Conservation (phyloP, 64 coral and sea anemone genomes). For the Actinia tenebrosa region DNA sequence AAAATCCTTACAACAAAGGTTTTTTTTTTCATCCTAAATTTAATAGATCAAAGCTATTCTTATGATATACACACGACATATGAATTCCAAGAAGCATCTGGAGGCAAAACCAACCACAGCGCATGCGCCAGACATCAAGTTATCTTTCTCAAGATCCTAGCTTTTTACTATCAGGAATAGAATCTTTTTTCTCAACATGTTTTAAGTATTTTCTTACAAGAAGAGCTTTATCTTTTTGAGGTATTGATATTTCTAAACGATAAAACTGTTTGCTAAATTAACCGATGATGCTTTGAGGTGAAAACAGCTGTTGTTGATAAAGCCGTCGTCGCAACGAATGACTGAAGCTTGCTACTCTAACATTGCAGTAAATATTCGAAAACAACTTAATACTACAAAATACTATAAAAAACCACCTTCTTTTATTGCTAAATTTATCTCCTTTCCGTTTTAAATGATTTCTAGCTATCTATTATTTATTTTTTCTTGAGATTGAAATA, state of each 20-base stretch:
- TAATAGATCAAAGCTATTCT: not conserved
- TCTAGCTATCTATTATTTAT: no score
- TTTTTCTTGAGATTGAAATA: no score
- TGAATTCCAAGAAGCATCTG: not conserved
- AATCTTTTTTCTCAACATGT: slow-evolving; percentile 8
- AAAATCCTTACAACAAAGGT: not conserved
- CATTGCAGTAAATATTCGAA: not conserved
- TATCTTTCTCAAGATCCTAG: not conserved
- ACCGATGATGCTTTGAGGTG: not conserved
- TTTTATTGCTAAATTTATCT: no score
- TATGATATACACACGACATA: not conserved
- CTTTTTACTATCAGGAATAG: not conserved
- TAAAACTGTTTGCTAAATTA: slow-evolving; percentile 12
- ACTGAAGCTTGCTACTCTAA: not conserved
- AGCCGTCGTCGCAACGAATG: no score
- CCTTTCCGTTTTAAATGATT: no score
- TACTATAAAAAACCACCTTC: no score
- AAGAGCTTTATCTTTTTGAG: slow-evolving; percentile 32
- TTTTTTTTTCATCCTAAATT: not conserved
- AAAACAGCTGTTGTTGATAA: not conserved
- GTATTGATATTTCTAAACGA: slow-evolving; percentile 19
- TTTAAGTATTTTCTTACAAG: slow-evolving; percentile 24
- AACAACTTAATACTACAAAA: no score
- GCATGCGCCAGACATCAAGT: not conserved
- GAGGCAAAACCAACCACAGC: not conserved